These are phyloP conservation scores for Epicampocera succincta DNA, from an alignment of 2,888 invertebrate species.

Conservation along the genomic window DNA sequence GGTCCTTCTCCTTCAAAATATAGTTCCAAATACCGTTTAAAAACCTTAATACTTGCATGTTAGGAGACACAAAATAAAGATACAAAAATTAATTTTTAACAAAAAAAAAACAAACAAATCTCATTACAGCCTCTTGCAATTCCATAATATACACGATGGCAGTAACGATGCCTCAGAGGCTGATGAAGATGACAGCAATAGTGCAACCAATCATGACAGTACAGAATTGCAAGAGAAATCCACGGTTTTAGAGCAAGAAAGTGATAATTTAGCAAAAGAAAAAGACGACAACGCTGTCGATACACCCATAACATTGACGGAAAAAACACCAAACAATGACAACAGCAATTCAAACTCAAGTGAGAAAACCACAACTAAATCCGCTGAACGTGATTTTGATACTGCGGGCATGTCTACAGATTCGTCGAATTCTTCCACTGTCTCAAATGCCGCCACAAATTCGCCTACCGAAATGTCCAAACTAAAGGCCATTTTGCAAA, in stretches of 20 bases:
- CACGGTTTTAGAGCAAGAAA: slow-evolving; percentile 7
- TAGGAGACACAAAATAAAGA: too few species aligned
- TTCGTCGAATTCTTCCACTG: slow-evolving; percentile 59
- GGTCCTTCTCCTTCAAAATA: too few species aligned
- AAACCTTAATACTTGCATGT: too few species aligned
- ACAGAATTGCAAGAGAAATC: slow-evolving; percentile 25
- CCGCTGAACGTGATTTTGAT: slow-evolving; percentile 56
- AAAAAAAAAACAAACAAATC: too few species aligned
- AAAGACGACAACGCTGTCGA: slow-evolving; percentile 4
- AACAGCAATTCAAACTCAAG: slow-evolving; percentile 33
- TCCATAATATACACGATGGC: slow-evolving; percentile 86
- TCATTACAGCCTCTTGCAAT: slow-evolving; percentile 86
- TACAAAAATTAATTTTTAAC: too few species aligned
- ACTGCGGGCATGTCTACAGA: slow-evolving; percentile 52
- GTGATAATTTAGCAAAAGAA: slow-evolving; percentile 24
- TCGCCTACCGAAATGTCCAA: slow-evolving; percentile 78
- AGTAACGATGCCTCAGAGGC: slow-evolving; percentile 79
- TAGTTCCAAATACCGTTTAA: too few species aligned
- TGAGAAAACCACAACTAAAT: slow-evolving; percentile 8
- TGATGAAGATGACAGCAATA: slow-evolving; percentile 77
- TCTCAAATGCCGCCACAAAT: slow-evolving; percentile 47
- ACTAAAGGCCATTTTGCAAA: slow-evolving; percentile 80
- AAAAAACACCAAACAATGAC: not conserved
- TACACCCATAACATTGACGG: not conserved
- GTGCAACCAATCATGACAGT: slow-evolving; percentile 61